Percentiles rank a stretch among this genome's conserved stretches.
Evolutionary conservation across 2,888 invertebrate species (phyloP).

Genomic region (Lamproptera curius): DNA sequence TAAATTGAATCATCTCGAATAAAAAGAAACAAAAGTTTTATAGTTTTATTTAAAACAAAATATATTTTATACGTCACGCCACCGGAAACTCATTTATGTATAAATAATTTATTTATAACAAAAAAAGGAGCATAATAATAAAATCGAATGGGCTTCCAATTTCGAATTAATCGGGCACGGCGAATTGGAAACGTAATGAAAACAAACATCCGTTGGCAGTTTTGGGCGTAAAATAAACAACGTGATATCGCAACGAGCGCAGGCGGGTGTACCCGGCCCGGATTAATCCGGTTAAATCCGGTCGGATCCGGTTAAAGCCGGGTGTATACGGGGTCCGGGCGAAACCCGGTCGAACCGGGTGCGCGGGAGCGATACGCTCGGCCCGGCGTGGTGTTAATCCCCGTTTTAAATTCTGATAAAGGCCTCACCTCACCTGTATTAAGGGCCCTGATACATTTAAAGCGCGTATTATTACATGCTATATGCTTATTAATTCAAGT

Average conservation of each 20-base stretch:
- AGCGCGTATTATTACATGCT: slow-evolving; percentile 21
- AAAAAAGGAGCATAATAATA: slow-evolving; percentile 2
- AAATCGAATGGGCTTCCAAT: slow-evolving; percentile 15
- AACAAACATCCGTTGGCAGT: slow-evolving; percentile 51
- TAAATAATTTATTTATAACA: not conserved
- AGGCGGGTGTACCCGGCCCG: slow-evolving; percentile 41
- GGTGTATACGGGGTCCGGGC: slow-evolving; percentile 46
- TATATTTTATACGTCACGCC: no score
- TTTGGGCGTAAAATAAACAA: slow-evolving; percentile 67
- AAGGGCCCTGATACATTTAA: slow-evolving; percentile 30
- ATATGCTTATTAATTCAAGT: no score
- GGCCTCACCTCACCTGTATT: slow-evolving; percentile 63
- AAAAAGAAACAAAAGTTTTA: no score
- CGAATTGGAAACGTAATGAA: slow-evolving; percentile 35
- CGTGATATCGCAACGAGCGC: slow-evolving; percentile 63
- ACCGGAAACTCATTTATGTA: slow-evolving; percentile 9
- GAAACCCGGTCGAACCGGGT: slow-evolving; percentile 42
- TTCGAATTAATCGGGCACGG: slow-evolving; percentile 14
- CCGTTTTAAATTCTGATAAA: slow-evolving; percentile 74
- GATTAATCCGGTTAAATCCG: slow-evolving; percentile 55
- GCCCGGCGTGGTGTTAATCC: slow-evolving; percentile 68
- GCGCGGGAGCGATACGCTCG: slow-evolving; percentile 54
- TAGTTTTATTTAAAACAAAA: no score
- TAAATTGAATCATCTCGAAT: no score
- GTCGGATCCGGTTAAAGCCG: slow-evolving; percentile 56